Conservation (phyloP, 2,113 vertebrate genomes). For the Ophthalmolycus amberensis region DNA sequence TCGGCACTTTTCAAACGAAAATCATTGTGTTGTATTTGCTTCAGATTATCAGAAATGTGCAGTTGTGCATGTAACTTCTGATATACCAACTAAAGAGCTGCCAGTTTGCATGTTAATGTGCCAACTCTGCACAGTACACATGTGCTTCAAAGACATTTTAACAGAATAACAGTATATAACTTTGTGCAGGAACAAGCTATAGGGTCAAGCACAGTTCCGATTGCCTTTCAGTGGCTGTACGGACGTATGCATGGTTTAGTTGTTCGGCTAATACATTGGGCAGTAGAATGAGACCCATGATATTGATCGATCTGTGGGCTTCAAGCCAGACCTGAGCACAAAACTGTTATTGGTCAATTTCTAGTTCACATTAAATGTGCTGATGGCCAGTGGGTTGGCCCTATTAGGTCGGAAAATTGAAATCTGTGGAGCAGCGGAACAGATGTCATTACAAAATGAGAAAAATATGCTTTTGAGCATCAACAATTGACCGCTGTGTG, state of each 20-base stretch:
- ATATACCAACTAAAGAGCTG: slow-evolving; percentile 2
- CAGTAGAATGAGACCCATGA: slow-evolving; percentile 52
- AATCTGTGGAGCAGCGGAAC: slow-evolving; percentile 67
- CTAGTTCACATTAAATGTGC: slow-evolving; percentile 69
- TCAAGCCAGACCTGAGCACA: slow-evolving; percentile 48
- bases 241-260: slow-evolving; percentile 32
- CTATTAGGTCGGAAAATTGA: slow-evolving; percentile 75
- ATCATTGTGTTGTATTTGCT: slow-evolving; percentile 32
- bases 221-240: slow-evolving; percentile 35
- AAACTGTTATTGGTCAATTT: slow-evolving; percentile 75
- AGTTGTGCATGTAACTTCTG: slow-evolving; percentile 16
- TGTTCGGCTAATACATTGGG: slow-evolving; percentile 32
- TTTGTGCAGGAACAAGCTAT: neutral
- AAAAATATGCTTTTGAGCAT: slow-evolving; percentile 62
- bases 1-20: slow-evolving; percentile 19
- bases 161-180: neutral
- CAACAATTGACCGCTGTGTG: neutral
- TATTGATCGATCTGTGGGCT: slow-evolving; percentile 69
- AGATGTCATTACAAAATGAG: slow-evolving; percentile 71
- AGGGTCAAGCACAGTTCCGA: slow-evolving; percentile 6
- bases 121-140: neutral
- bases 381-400: slow-evolving; percentile 63
- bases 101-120: slow-evolving; percentile 36
- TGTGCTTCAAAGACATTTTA: neutral
- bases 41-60: slow-evolving; percentile 41